phyloP scores from a whole-genome alignment of 2,797 vertebrate species.

The Epinephelus awoara region DNA sequence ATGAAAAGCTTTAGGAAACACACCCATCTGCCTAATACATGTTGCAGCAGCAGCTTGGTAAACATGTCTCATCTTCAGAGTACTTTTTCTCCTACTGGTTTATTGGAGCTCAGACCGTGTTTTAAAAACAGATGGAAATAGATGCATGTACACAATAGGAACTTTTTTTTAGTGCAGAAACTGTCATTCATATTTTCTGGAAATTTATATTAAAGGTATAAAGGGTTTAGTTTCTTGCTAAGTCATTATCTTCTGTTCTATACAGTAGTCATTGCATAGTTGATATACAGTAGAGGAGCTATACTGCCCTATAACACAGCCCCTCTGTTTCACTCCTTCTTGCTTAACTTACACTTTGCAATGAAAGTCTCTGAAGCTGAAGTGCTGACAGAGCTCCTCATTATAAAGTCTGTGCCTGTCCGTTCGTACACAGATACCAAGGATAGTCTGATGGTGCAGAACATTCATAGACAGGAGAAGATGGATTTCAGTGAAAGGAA shows the following conservation, averaged over 20 bases:
- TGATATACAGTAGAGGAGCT: neutral
- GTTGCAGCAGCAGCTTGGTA: constrained; percentile 42
- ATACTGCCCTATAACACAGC: neutral
- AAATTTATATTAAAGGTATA: neutral
- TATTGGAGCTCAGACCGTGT: constrained; percentile 26
- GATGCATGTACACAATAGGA: neutral
- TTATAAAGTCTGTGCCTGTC: constrained; percentile 50
- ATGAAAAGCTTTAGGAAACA: constrained; percentile 54
- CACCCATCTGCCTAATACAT: constrained; percentile 46
- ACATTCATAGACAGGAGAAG: constrained; percentile 41
- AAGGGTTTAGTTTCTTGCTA: constrained; percentile 1
- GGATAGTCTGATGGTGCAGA: constrained; percentile 38
- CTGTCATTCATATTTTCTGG: neutral
- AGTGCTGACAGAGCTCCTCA: constrained; percentile 55
- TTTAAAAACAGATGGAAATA: constrained; percentile 41
- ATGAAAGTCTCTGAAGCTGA: constrained; percentile 34
- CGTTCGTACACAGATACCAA: constrained; percentile 36
- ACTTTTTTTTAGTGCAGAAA: neutral
- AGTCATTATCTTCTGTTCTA: constrained; percentile 9
- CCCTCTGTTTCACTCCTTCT: constrained; percentile 23
- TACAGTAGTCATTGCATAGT: constrained; percentile 3
- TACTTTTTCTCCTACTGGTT: constrained; percentile 5
- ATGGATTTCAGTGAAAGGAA: constrained; percentile 28
- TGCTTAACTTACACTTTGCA: constrained; percentile 47
- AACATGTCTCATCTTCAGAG: constrained; percentile 26